Base-by-base conservation (phyloP, 2,888 invertebrate genomes). In the Aproaerema taeniolella region DNA sequence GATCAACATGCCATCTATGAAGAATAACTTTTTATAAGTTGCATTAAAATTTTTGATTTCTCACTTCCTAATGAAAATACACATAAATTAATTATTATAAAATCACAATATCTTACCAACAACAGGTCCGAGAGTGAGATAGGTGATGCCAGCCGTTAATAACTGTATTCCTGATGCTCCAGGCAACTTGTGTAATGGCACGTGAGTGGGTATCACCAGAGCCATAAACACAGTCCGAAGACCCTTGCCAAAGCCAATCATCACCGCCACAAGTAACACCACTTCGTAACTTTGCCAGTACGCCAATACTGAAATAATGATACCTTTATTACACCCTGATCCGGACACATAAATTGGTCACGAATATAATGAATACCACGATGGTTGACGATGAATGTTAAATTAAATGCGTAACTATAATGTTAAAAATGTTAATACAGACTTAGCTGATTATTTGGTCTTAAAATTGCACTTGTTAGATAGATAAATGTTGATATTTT, bases 191-290 rank as follows among this genome's bases (percentile, higher is more conserved):
- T 91, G 89, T 9, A 93, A 60, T 0, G 92, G 90, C 29, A 93
- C 92, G 58, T 93, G 90, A 0, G 89, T 89, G 2, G 93, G 92
- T 53, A 93, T 91, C 8, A 92, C 91, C 2, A 93, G 68, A 0
- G 92, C 91, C 89, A 93, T 91, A 56, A 93, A 93, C 4, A 93
- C 91, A 2, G 93, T 93, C 39, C 92, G 79, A 1, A 93, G 66
- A 0, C 91, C 93, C 72, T 93, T 93, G 12, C 91, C 92, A 42
- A 90, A 88, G 0, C 93, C 93, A 46, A 93, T 89, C 47, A 91
- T 87, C 1, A 90, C 86, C 17, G 91, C 90, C 9, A 91, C 88
- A 10, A 85, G 47, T 14, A 93, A 60, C 0, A 90, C 82, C 1
- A 90, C 70, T 8, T 62, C 55, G 58, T 88, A 91, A 8, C 86